Percentiles rank a stretch among this genome's conserved stretches.
Conservation (phyloP, 1,140 invertebrate genomes). For the Lepidotrigona ventralis region DNA sequence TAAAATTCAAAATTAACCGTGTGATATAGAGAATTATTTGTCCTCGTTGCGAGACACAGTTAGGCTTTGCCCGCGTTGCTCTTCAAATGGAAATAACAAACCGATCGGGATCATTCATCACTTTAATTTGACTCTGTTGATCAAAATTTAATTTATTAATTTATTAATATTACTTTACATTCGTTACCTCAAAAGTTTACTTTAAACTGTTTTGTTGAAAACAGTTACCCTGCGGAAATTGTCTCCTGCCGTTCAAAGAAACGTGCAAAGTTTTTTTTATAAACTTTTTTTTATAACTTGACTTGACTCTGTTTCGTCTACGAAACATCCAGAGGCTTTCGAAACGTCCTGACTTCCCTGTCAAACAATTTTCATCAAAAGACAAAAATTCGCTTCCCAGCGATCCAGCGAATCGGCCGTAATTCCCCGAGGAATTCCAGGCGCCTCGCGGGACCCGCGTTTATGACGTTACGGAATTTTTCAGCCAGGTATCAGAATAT, state of each 20-base stretch:
- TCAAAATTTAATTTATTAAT: too few relatives aligned
- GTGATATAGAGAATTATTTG: not conserved
- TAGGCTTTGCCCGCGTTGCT: not conserved
- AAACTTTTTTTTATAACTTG: not conserved
- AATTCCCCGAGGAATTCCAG: not conserved
- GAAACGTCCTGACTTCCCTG: too few relatives aligned
- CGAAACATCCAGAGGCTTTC: not conserved
- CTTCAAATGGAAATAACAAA: not conserved
- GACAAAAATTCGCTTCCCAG: not conserved
- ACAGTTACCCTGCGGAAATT: too few relatives aligned
- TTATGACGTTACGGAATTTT: slow-evolving; percentile 38
- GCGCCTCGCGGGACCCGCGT: too few relatives aligned
- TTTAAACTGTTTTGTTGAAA: too few relatives aligned
- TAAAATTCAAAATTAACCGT: not conserved
- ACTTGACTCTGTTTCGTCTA: not conserved
- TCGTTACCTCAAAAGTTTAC: too few relatives aligned
- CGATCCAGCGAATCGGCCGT: not conserved
- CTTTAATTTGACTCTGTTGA: too few relatives aligned
- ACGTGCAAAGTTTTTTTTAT: too few relatives aligned
- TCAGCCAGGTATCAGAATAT: slow-evolving; percentile 23
- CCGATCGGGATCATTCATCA: too few relatives aligned
- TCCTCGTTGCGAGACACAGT: not conserved
- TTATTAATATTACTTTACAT: too few relatives aligned
- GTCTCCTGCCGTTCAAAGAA: too few relatives aligned
- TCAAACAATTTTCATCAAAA: not conserved